These are phyloP conservation scores for Ormyrus rosae DNA, from an alignment of 2,888 invertebrate species.

Conservation along the genomic window DNA sequence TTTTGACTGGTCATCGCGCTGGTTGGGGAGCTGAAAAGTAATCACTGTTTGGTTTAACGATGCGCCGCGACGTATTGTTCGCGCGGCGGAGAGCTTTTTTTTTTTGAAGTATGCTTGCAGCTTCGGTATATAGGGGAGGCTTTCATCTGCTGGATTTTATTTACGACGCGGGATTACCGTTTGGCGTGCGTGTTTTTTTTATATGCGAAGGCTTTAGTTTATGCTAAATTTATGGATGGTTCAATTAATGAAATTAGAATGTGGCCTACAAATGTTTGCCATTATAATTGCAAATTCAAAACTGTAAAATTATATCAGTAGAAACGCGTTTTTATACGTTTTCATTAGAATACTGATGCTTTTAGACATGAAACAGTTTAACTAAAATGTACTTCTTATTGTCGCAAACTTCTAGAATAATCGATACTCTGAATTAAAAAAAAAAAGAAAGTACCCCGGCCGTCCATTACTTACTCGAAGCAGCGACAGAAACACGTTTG, in stretches of 20 bases:
- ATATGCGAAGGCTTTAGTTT: not conserved
- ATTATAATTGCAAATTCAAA: too few species aligned
- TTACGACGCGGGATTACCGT: conserved; percentile 13
- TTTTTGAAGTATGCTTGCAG: conserved; percentile 32
- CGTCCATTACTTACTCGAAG: conserved; percentile 19
- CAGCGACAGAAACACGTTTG: conserved; percentile 17
- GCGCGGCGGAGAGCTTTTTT: not conserved
- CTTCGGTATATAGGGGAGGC: not conserved
- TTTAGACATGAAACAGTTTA: not conserved
- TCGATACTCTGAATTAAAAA: conserved; percentile 18
- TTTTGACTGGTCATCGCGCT: too few species aligned
- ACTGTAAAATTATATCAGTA: too few species aligned
- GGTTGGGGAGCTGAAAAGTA: too few species aligned
- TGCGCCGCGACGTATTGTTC: conserved; percentile 21
- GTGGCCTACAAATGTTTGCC: too few species aligned
- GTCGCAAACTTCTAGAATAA: not conserved
- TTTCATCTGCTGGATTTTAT: conserved; percentile 31
- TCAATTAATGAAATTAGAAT: too few species aligned
- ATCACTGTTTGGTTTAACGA: conserved; percentile 26
- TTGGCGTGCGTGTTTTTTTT: not conserved
- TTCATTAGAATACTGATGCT: not conserved
- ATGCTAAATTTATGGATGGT: too few species aligned
- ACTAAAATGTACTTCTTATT: too few species aligned
- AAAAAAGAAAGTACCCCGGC: not conserved
- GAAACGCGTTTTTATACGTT: not conserved